phyloP scores from a whole-genome alignment of 53 echinoderm and acorn worm genomes.

The Henricia sp. region DNA sequence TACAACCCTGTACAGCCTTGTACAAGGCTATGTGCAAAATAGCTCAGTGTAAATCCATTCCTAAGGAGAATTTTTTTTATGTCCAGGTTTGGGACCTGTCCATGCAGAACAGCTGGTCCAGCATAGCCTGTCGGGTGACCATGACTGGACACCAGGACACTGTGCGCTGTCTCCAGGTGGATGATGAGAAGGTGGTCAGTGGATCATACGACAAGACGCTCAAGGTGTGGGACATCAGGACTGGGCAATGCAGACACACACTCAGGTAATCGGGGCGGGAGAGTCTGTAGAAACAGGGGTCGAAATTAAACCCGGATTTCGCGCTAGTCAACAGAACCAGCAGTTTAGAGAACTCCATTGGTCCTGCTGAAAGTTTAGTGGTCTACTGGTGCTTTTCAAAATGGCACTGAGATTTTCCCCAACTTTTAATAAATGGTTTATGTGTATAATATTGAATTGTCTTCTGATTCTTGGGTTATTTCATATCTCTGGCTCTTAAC shows the following conservation, averaged over 20 bases:
- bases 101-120: constrained; percentile 99
- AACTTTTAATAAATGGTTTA: too few relatives aligned
- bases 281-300: neutral
- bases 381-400: too few relatives aligned
- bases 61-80: neutral
- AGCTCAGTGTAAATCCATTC: too few relatives aligned
- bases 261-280: constrained; percentile 71
- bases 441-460: neutral
- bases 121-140: constrained; percentile 94
- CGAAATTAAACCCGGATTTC: too few relatives aligned
- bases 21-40: too few relatives aligned
- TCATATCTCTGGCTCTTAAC: too few relatives aligned
- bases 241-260: constrained; percentile 85
- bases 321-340: too few relatives aligned
- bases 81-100: constrained; percentile 97
- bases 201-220: constrained; percentile 94
- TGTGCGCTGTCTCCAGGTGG: constrained; percentile 94
- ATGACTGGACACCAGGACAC: constrained; percentile 97
- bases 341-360: too few relatives aligned
- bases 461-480: neutral
- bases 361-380: too few relatives aligned
- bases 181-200: constrained; percentile 99
- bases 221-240: constrained; percentile 98
- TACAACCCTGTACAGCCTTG: too few relatives aligned
- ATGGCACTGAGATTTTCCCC: too few relatives aligned